Percentiles rank a stretch among this genome's conserved stretches.
Evolutionary conservation across 2,888 invertebrate genomes (phyloP).

Genomic region (Aleiodes leptofemur): DNA sequence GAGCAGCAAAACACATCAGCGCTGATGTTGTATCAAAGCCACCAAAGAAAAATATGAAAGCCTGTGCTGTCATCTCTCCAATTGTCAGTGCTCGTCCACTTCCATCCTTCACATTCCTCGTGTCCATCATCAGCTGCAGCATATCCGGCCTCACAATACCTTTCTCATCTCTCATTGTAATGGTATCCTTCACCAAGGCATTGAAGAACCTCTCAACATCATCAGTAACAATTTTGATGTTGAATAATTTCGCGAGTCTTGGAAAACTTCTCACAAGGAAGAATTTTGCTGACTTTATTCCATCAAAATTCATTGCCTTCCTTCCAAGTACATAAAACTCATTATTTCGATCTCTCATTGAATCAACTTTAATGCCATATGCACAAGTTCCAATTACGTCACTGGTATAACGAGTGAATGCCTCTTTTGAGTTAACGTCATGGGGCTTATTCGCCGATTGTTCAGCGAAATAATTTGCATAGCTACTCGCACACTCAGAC

Average conservation of each 20-base stretch:
- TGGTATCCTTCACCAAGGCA: conserved; percentile 53
- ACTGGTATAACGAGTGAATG: conserved; percentile 57
- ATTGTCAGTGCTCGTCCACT: conserved; percentile 52
- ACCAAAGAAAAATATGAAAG: conserved; percentile 50
- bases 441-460: conserved; percentile 36
- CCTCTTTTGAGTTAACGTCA: conserved; percentile 59
- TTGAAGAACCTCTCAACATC: conserved; percentile 54
- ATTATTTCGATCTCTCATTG: conserved; percentile 55
- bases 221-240: conserved; percentile 43
- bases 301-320: conserved; percentile 51
- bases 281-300: conserved; percentile 44
- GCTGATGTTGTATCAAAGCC: too few species aligned
- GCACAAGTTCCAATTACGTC: conserved; percentile 61
- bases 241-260: conserved; percentile 53
- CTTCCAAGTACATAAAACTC: conserved; percentile 54
- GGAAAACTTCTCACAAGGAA: conserved; percentile 52
- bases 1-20: conserved; percentile 50
- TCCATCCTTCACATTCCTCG: conserved; percentile 51
- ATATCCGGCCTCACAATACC: conserved; percentile 45
- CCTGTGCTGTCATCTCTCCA: conserved; percentile 76
- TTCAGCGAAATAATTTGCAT: conserved; percentile 54
- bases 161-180: conserved; percentile 57
- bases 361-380: conserved; percentile 58
- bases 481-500: conserved; percentile 63
- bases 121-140: conserved; percentile 77